Evolutionary conservation across 1,140 invertebrate genomes (phyloP).

Genomic region (Pseudomyrmex sp.): DNA sequence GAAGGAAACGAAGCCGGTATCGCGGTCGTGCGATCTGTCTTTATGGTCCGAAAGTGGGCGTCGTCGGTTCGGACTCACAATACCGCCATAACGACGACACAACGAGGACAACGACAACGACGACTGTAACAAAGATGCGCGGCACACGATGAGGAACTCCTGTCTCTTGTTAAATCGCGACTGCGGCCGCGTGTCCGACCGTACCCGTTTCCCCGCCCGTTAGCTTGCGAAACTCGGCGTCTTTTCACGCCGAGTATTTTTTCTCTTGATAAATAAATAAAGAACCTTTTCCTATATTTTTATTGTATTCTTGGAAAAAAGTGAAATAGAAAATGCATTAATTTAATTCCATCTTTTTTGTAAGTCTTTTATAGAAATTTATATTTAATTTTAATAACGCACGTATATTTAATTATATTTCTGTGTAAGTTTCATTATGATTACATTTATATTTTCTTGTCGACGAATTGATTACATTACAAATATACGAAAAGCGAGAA

Average conservation of each 20-base stretch:
- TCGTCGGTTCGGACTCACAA: constrained; percentile 72
- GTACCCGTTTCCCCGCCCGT: background rate
- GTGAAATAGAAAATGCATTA: background rate
- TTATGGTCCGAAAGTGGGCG: constrained; percentile 77
- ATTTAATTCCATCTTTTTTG: background rate
- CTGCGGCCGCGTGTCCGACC: constrained; percentile 37
- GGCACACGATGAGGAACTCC: constrained; percentile 63
- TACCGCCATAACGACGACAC: constrained; percentile 70
- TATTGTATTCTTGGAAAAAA: background rate
- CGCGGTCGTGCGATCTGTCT: constrained; percentile 75
- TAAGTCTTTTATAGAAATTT: too few species aligned
- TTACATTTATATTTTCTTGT: background rate
- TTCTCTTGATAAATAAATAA: background rate
- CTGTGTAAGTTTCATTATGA: too few species aligned
- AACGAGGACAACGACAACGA: constrained; percentile 67
- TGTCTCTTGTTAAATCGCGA: constrained; percentile 69
- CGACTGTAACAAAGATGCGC: constrained; percentile 58
- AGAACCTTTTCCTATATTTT: background rate
- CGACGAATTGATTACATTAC: background rate
- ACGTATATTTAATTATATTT: background rate
- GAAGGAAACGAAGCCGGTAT: constrained; percentile 72
- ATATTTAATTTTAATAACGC: too few species aligned
- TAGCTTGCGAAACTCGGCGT: too few species aligned
- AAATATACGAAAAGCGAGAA: constrained; percentile 2
- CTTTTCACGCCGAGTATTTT: too few species aligned